A percentile compares a stretch with the other conserved stretches of the same genome.
These are phyloP conservation scores for Smittia sp. DNA, from an alignment of 2,888 invertebrate species.

Conservation along the genomic window DNA sequence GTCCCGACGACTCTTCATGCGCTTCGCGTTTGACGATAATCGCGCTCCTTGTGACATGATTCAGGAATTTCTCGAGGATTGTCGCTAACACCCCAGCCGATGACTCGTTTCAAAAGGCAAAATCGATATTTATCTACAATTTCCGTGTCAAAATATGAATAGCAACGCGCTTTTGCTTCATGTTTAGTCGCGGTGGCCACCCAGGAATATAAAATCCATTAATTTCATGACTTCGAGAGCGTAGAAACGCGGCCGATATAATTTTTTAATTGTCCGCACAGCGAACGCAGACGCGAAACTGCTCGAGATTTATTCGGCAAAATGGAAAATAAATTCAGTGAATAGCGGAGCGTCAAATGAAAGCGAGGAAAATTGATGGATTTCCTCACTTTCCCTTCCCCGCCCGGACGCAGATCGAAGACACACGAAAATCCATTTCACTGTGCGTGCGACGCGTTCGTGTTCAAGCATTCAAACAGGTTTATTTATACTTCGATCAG, in stretches of 20 bases:
- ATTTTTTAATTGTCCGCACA: constrained; percentile 21
- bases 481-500: constrained; percentile 12
- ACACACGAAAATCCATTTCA: background rate
- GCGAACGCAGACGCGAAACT: constrained; percentile 6
- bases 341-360: background rate
- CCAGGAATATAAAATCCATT: constrained; percentile 13
- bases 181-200: constrained; percentile 13
- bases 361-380: constrained; percentile 11
- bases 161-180: background rate
- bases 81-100: constrained; percentile 16
- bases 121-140: constrained; percentile 41
- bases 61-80: constrained; percentile 31
- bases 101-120: background rate
- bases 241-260: constrained; percentile 1
- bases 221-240: constrained; percentile 19
- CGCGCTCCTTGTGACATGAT: constrained; percentile 37
- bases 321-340: background rate
- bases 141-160: constrained; percentile 40
- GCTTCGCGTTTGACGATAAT: constrained; percentile 8
- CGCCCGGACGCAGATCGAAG: background rate
- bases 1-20: background rate
- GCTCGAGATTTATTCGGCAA: background rate
- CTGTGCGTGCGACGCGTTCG: background rate
- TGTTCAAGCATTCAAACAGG: constrained; percentile 24
- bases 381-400: background rate